Base-by-base conservation (phyloP, 1,140 invertebrate genomes). In the Ruditapes philippinarum region DNA sequence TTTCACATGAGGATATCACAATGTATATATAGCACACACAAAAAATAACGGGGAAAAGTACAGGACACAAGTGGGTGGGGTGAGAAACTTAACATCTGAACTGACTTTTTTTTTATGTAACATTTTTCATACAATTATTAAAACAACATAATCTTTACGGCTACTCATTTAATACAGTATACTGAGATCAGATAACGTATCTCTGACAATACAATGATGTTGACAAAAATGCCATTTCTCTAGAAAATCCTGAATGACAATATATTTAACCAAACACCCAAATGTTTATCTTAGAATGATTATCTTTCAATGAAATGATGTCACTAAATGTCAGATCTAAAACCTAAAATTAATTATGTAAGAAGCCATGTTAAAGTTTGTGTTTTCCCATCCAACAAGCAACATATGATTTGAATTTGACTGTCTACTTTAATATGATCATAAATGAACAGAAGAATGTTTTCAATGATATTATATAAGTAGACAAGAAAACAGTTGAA, bases 11-110 rank as follows among this genome's bases (percentile, higher is more conserved):
- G 28, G 25, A 62, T 74, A 74, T 74, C 70, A 74, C 70, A 74
- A 74, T 25, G 11, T 74, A 45, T 74, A 74, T 74, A 74, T 74
- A 74, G 45, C 45, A n/a, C 40, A 74, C 65, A 74, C 70, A 74
- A 22, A 74, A 38, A 28, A 65, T 25, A 65, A 31, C 12, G 19
- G 70, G 70, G 38, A 74, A 74, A 33, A n/a, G n/a, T 45, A 74
- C 40, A n/a, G 70, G 33, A 70, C 70, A 74, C n/a, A n/a, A n/a
- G n/a, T 7, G 70, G n/a, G 14, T 19, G 62, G 70, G 40, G 57
- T 28, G 25, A 62, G 57, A 62, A 62, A n/a, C 57, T 5, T 62
- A 57, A 45, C 42, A 45, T 45, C 25, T 25, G 22, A 19, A 62
- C 57, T 62, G 25, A 62, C 4, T 62, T 62, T 28, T n/a, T 62